A percentile compares a stretch with the other conserved stretches of the same genome.
These are phyloP conservation scores for Heteropelma amictum DNA, from an alignment of 2,888 invertebrate genomes.

Conservation along the genomic window DNA sequence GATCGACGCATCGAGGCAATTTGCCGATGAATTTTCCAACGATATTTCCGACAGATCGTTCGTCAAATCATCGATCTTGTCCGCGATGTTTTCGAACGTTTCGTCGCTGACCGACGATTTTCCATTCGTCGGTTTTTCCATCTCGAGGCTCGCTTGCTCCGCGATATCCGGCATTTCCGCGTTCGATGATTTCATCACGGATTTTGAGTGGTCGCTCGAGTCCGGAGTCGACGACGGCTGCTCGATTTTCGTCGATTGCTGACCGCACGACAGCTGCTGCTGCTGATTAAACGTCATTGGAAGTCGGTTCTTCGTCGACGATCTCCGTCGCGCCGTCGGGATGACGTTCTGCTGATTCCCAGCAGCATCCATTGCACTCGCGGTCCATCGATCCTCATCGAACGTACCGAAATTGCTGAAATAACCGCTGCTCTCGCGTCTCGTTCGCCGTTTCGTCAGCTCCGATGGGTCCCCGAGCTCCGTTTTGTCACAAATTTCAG, in stretches of 20 bases:
- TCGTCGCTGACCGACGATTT: too few species aligned
- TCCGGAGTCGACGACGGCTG: too few species aligned
- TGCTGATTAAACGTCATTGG: constrained; percentile 2
- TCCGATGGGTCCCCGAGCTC: not conserved
- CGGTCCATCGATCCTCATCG: constrained; percentile 69
- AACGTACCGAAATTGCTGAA: constrained; percentile 71
- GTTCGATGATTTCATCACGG: constrained; percentile 34
- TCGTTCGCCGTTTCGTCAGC: constrained; percentile 51
- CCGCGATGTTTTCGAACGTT: constrained; percentile 38
- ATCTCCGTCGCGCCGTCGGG: constrained; percentile 63
- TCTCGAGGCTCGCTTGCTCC: constrained; percentile 57
- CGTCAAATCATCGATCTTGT: constrained; percentile 65
- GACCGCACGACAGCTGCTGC: not conserved
- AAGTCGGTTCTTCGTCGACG: constrained; percentile 60
- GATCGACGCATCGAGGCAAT: too few species aligned
- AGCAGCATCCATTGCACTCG: constrained; percentile 33
- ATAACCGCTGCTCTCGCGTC: constrained; percentile 73
- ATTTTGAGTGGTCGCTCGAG: not conserved
- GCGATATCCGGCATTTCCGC: constrained; percentile 70
- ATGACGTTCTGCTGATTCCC: constrained; percentile 30
- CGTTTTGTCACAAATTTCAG: not conserved
- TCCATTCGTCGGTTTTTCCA: too few species aligned
- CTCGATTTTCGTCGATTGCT: constrained; percentile 3
- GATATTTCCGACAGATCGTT: too few species aligned
- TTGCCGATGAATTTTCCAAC: too few species aligned